Conservation (phyloP, 2,113 vertebrate genomes). For the Melanocharis versteri region DNA sequence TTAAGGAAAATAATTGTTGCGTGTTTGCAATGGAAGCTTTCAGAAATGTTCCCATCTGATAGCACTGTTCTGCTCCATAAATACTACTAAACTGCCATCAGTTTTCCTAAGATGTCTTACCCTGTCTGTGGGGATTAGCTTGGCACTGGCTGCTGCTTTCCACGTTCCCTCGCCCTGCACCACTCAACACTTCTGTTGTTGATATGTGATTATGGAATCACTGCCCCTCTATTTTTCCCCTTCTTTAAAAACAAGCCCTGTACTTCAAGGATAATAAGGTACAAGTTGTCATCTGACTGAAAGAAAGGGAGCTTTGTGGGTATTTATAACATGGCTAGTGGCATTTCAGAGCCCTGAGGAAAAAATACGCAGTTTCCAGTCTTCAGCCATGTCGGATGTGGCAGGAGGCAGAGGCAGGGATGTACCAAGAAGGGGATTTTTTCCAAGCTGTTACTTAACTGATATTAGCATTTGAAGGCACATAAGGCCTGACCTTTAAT, state of each 20-base stretch:
- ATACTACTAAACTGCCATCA: background rate
- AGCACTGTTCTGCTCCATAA: background rate
- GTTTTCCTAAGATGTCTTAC: background rate
- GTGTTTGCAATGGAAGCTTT: background rate
- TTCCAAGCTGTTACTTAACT: constrained; percentile 40
- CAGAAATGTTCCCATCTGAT: background rate
- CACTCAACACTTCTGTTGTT: background rate
- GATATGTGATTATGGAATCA: background rate
- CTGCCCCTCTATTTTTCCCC: background rate
- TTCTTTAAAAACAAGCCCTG: background rate
- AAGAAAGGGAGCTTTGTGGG: constrained; percentile 29
- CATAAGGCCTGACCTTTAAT: constrained; percentile 45
- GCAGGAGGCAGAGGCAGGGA: background rate
- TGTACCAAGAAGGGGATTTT: background rate
- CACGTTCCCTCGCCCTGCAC: background rate
- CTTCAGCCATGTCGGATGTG: background rate
- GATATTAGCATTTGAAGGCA: constrained; percentile 49
- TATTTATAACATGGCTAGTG: constrained; percentile 19
- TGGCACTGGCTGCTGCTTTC: background rate
- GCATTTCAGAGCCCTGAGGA: constrained; percentile 21
- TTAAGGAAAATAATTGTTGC: background rate
- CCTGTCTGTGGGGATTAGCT: background rate
- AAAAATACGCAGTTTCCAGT: background rate
- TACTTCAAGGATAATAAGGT: constrained; percentile 12
- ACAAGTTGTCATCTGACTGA: background rate